These are phyloP conservation scores for Sandelia bainsii DNA, from an alignment of 2,797 vertebrate species.

Conservation along the genomic window DNA sequence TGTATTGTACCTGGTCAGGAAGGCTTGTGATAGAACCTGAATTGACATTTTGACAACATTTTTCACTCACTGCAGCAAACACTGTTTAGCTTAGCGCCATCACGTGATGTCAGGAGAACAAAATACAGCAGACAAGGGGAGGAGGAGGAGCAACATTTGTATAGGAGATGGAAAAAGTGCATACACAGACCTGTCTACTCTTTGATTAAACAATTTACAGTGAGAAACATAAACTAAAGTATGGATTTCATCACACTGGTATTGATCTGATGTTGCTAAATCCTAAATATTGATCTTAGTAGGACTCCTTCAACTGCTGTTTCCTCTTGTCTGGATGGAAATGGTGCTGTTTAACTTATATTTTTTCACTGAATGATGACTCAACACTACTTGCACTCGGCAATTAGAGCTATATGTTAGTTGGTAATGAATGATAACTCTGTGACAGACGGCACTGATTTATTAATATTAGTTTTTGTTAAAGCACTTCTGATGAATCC, in stretches of 20 bases:
- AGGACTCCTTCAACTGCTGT: not conserved
- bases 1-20: slow-evolving; percentile 37
- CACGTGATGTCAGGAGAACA: too few relatives aligned
- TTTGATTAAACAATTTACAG: too few relatives aligned
- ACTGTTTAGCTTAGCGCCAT: too few relatives aligned
- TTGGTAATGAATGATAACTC: not conserved
- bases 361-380: not conserved
- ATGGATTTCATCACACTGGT: too few relatives aligned
- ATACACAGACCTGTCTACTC: too few relatives aligned
- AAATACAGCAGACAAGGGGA: too few relatives aligned
- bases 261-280: not conserved
- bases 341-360: not conserved
- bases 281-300: slow-evolving; percentile 10
- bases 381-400: not conserved
- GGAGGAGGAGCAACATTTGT: too few relatives aligned
- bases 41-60: slow-evolving; percentile 45
- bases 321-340: not conserved
- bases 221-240: too few relatives aligned
- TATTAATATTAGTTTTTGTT: not conserved
- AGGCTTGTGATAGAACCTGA: slow-evolving; percentile 37
- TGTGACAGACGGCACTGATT: slow-evolving; percentile 3
- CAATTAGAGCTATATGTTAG: not conserved
- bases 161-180: too few relatives aligned
- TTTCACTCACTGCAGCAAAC: too few relatives aligned
- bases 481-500: not conserved